A percentile compares a stretch with the other conserved stretches of the same genome.
These are phyloP conservation scores for Clarias gariepinus DNA, from an alignment of 2,113 vertebrate genomes.

Conservation along the genomic window DNA sequence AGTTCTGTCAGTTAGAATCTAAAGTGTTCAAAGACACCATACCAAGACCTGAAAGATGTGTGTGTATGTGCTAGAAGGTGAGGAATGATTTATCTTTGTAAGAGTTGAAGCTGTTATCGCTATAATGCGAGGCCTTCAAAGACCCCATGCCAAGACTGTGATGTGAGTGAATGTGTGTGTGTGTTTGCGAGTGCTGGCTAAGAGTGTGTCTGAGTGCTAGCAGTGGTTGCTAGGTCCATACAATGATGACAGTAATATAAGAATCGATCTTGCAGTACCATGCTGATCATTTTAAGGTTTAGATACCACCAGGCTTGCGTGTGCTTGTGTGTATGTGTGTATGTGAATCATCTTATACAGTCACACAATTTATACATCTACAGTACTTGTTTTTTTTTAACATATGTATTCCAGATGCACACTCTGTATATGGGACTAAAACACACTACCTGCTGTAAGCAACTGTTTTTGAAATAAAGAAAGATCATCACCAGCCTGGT, in stretches of 20 bases:
- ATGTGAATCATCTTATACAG: neutral
- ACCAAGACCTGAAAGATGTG: neutral
- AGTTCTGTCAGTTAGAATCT: neutral
- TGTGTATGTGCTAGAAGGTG: neutral
- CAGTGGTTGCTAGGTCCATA: neutral
- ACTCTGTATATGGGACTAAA: neutral
- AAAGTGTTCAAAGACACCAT: conserved; percentile 7
- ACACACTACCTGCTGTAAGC: neutral
- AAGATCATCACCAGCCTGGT: neutral
- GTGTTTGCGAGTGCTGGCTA: neutral
- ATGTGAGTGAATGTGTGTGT: neutral
- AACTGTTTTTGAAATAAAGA: neutral
- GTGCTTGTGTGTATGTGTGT: neutral
- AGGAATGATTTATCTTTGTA: conserved; percentile 1
- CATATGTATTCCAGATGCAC: neutral
- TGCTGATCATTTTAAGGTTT: neutral
- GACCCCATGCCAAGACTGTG: conserved; percentile 11
- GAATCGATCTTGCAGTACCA: neutral
- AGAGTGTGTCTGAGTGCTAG: neutral
- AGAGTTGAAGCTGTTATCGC: conserved; percentile 3
- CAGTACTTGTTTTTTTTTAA: neutral
- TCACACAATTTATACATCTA: neutral
- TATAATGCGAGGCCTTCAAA: conserved; percentile 9
- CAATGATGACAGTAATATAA: neutral
- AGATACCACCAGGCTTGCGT: neutral